Evolutionary conservation across 2,797 vertebrate species (phyloP).

Genomic region (Decapterus maruadsi): DNA sequence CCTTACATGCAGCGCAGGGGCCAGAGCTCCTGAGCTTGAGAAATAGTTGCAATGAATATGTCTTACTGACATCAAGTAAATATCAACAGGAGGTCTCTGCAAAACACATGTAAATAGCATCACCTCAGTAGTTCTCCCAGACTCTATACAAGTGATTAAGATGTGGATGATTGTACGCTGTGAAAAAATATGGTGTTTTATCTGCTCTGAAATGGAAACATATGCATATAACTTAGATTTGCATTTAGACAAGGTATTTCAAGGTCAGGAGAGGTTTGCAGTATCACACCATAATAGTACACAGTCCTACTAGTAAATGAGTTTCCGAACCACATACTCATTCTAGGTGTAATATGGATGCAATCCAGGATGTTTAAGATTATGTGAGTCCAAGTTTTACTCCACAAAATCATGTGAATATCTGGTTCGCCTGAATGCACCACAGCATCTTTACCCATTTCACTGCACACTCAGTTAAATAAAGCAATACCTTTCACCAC

Average conservation of each 20-base stretch:
- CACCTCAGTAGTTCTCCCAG: constrained; percentile 45
- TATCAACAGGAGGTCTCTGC: constrained; percentile 63
- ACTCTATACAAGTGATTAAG: constrained; percentile 62
- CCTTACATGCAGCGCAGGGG: constrained; percentile 40
- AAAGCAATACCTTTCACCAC: constrained; percentile 42
- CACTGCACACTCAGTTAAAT: constrained; percentile 38
- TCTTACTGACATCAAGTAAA: constrained; percentile 58
- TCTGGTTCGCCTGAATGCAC: constrained; percentile 30
- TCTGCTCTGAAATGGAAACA: constrained; percentile 58
- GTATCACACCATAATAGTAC: constrained; percentile 18
- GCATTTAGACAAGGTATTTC: constrained; percentile 70
- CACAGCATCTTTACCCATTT: constrained; percentile 33
- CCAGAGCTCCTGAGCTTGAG: constrained; percentile 47
- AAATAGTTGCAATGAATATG: constrained; percentile 66
- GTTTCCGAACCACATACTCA: constrained; percentile 12
- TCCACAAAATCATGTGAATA: constrained; percentile 31
- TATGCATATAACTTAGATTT: constrained; percentile 61
- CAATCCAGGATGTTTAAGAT: constrained; percentile 43
- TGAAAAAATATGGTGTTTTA: constrained; percentile 41
- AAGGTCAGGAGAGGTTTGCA: constrained; percentile 57
- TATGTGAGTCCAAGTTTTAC: constrained; percentile 30
- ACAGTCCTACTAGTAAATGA: constrained; percentile 30
- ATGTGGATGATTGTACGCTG: constrained; percentile 32
- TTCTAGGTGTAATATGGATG: constrained; percentile 28
- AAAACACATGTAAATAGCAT: constrained; percentile 66